Base-by-base conservation (phyloP, 2,888 invertebrate genomes). In the Empis stercorea region DNA sequence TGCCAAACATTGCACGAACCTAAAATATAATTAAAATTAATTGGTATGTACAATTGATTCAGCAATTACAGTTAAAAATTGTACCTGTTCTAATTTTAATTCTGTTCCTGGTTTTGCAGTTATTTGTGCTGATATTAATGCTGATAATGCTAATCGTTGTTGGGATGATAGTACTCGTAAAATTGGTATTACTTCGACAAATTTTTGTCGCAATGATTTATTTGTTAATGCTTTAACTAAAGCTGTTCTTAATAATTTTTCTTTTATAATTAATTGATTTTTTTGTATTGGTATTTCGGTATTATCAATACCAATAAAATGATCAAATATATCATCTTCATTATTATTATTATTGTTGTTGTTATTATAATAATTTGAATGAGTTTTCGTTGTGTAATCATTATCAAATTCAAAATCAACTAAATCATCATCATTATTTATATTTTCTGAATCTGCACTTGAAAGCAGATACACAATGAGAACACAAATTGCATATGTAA, bases 171-270 rank as follows among this genome's bases (percentile, higher is more conserved):
- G 74, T 4, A 75, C 76, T 43, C 79, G 71, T 53, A 81, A 68
- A 54, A 80, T 79, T 38, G 82, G 81, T 65, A 80, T 65, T 20
- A 79, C 73, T 63, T 79, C 76, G 0, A 76, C 74, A 47, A 80
- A 76, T 59, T 76, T 76, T 51, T 76, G 75, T 15, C 75, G 73
- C 42, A 78, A 73, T 32, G 74, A 75, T 43, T 75, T 75, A 56
- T 74, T 71, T 52, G 76, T 75, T 60, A 80, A 61, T 0, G 79
- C 79, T 54, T 74, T 70, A 14, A 75, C 54, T 46, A 80, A 68
- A 2, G 76, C 75, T 30, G 72, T 72, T 53, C 74, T 72, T 15
- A 78, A 62, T 57, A 72, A 64, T 2, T 67, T 67, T 44, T 76
- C 75, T 14, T 40, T 40, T 23, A 27, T 34, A 34, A 34, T 2